phyloP scores from a whole-genome alignment of 1,140 invertebrate genomes.

The Magallana angulata region DNA sequence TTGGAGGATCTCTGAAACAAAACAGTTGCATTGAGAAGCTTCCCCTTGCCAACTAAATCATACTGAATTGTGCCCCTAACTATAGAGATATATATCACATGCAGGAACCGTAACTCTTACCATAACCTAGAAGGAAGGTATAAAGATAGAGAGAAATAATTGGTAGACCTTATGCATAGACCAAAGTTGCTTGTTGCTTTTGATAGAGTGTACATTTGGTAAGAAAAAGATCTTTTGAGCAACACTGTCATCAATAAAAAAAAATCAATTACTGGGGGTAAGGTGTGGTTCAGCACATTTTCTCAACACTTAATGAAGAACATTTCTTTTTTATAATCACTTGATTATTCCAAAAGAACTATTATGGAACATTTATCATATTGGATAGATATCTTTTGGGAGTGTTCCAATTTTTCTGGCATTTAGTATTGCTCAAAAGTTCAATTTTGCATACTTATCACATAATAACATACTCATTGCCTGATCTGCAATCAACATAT shows the following conservation, averaged over 20 bases:
- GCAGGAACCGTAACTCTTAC: neutral
- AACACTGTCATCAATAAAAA: neutral
- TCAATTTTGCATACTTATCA: conserved; percentile 5
- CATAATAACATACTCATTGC: conserved; percentile 23
- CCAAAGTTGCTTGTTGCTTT: neutral
- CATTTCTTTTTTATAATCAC: too few species aligned
- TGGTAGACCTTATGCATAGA: neutral
- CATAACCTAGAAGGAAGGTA: conserved; percentile 5
- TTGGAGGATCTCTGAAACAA: too few species aligned
- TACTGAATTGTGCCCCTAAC: too few species aligned
- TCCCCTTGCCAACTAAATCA: too few species aligned
- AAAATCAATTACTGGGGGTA: too few species aligned
- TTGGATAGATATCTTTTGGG: too few species aligned
- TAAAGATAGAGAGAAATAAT: neutral
- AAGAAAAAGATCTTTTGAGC: neutral
- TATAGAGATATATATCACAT: neutral
- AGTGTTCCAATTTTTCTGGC: too few species aligned
- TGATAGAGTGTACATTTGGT: neutral
- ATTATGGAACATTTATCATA: too few species aligned
- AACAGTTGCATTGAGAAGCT: too few species aligned
- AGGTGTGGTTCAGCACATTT: too few species aligned
- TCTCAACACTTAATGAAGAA: too few species aligned
- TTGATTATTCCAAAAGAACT: too few species aligned
- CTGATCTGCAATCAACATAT: conserved; percentile 31
- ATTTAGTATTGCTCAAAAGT: conserved; percentile 12